Percentiles rank a stretch among this genome's conserved stretches.
Evolutionary conservation across 2,888 invertebrate species (phyloP).

Genomic region (Limnephilus marmoratus): DNA sequence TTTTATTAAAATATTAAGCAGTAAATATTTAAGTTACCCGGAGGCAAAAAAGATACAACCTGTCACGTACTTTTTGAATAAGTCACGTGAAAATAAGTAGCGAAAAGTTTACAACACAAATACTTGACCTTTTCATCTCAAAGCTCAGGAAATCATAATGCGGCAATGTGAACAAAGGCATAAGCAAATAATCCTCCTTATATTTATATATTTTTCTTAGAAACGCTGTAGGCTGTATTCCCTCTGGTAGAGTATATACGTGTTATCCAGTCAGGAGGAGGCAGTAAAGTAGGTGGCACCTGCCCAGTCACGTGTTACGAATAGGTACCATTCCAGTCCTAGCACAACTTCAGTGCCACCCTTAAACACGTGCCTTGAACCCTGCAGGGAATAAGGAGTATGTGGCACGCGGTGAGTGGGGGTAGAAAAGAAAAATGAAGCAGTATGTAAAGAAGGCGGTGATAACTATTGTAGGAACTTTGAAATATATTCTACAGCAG

Average conservation of each 20-base stretch:
- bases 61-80: too few relatives aligned
- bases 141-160: background rate
- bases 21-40: too few relatives aligned
- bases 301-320: background rate
- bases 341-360: background rate
- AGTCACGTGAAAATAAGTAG: too few relatives aligned
- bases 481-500: too few relatives aligned
- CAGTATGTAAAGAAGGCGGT: background rate
- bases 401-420: background rate
- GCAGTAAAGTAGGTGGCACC: background rate
- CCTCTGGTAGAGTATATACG: background rate
- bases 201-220: background rate
- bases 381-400: background rate
- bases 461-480: background rate
- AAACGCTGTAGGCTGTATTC: background rate
- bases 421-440: background rate
- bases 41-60: too few relatives aligned
- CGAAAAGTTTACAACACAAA: background rate
- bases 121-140: background rate
- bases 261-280: background rate
- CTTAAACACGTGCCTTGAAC: background rate
- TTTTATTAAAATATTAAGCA: too few relatives aligned
- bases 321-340: background rate
- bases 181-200: background rate
- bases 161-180: background rate